Base-by-base conservation (phyloP, 2,888 invertebrate species). In the Trisateles emortualis region DNA sequence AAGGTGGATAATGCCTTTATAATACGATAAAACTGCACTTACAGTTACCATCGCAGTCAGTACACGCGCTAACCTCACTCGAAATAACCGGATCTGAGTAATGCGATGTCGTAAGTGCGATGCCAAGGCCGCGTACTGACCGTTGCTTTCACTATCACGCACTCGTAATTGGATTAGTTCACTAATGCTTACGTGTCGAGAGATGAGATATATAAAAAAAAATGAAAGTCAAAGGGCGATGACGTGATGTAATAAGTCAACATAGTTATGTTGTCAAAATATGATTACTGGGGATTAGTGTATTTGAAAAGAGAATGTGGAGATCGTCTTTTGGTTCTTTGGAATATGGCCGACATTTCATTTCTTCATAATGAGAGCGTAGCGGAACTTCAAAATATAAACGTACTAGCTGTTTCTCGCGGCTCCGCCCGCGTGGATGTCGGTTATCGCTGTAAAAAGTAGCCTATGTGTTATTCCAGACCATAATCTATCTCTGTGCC, bases 101-200 rank as follows among this genome's bases (percentile, higher is more conserved):
- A 59, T 62, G 52, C n/a, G 44, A 46, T 68, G 74, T 64, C 57
- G 71, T 59, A 72, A 73, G 59, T 45, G 57, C 52, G 54, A 64
- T 60, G 63, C 66, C 83, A 84, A 84, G 84, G 84, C 78, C 83
- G 77, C 67, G 42, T 45, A 33, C 59, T 77, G 81, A 74, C 78
- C 75, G 70, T 45, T 60, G 72, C 83, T 82, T 83, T 82, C 82
- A 79, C 83, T 79, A 70, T 76, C 78, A 66, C 54, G 52, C 49
- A 40, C 50, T 36, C 42, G 51, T 67, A 73, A 73, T 70, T 71
- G 64, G 71, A 73, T 73, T 71, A 71, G 30, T 53, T 43, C 35
- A 59, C 58, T 61, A 68, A 64, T 50, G 32, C 42, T 26, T 38
- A 43, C 39, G 52, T 24, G 14, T 17, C 11, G 44, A 44, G 48